Percentiles rank a stretch among this genome's conserved stretches.
Evolutionary conservation across 2,113 vertebrate genomes (phyloP).

Genomic region (Merops nubicus): DNA sequence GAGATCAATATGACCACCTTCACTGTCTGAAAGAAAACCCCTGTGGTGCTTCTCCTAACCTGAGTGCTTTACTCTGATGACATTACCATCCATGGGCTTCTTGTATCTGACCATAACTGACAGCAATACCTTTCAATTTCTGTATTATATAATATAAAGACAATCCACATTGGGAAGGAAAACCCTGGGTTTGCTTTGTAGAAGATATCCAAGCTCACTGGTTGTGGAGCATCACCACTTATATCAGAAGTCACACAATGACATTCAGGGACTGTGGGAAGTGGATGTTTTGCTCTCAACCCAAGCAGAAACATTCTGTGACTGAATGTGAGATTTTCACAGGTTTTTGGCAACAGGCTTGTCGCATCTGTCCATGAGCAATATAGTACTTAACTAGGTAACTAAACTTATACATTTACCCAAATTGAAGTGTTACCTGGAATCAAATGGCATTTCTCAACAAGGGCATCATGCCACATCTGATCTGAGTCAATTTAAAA

Average conservation of each 20-base stretch:
- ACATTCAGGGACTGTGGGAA: background rate
- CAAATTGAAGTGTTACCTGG: background rate
- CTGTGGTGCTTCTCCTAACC: background rate
- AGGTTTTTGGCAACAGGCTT: background rate
- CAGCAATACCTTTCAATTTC: background rate
- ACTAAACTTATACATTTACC: fast-evolving
- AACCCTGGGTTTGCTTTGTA: background rate
- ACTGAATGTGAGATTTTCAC: background rate
- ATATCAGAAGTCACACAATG: background rate
- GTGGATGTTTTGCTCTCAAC: background rate
- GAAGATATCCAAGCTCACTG: background rate
- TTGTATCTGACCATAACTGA: background rate
- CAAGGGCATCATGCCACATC: background rate
- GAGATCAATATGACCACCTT: background rate
- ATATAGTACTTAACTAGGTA: background rate
- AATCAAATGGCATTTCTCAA: background rate
- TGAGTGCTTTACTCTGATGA: background rate
- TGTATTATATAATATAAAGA: background rate
- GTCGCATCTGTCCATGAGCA: background rate
- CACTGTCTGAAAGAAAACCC: background rate
- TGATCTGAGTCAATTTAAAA: background rate
- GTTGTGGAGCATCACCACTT: background rate
- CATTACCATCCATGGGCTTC: background rate
- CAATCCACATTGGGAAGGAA: fast-evolving
- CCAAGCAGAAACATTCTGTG: background rate